A percentile compares a stretch with the other conserved stretches of the same genome.
Evolutionary conservation across 1,140 invertebrate genomes (phyloP).

Genomic region (Tetramorium parvispinum): DNA sequence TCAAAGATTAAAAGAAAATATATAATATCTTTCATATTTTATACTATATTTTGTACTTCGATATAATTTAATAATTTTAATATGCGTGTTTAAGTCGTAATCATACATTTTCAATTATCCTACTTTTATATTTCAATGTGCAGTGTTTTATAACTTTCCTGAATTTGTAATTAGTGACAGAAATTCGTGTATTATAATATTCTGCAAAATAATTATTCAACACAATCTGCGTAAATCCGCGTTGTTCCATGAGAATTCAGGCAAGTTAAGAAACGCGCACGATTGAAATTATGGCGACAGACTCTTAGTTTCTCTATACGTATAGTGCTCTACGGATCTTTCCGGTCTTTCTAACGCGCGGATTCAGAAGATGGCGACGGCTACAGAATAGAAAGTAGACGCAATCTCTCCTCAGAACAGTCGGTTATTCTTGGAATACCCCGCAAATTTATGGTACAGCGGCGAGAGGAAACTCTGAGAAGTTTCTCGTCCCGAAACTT

Average conservation of each 20-base stretch:
- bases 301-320: conserved; percentile 42
- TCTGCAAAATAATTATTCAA: conserved; percentile 38
- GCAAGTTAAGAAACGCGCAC: conserved; percentile 27
- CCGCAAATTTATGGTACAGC: conserved; percentile 50
- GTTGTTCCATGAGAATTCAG: conserved; percentile 33
- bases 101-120: not conserved
- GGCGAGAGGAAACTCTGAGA: conserved; percentile 47
- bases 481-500: conserved; percentile 51
- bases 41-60: too few relatives aligned
- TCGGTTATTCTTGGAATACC: conserved; percentile 61
- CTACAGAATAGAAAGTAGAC: conserved; percentile 69
- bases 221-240: conserved; percentile 8
- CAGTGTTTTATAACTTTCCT: not conserved
- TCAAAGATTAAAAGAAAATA: not conserved
- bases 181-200: not conserved
- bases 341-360: conserved; percentile 47
- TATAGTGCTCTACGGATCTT: conserved; percentile 47
- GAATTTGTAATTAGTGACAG: not conserved
- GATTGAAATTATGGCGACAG: conserved; percentile 54
- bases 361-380: conserved; percentile 57
- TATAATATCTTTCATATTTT: too few relatives aligned
- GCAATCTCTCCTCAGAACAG: conserved; percentile 54
- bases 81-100: not conserved
- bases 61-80: conserved; percentile 3
- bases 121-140: not conserved